phyloP scores from a whole-genome alignment of 1,140 invertebrate genomes.

The Ceratosolen solmsi region DNA sequence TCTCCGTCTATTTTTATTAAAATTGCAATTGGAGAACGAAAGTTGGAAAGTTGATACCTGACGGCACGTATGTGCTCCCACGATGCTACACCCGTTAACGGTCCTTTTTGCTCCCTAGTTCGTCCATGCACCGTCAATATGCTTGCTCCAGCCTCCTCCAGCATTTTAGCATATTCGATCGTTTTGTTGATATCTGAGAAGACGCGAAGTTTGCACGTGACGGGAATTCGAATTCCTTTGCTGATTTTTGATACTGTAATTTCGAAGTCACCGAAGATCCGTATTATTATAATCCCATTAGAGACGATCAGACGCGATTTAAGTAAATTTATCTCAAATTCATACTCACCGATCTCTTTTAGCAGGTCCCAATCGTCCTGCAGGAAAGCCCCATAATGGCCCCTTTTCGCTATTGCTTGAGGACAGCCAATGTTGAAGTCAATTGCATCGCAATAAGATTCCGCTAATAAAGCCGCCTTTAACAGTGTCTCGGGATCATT shows the following conservation, averaged over 20 bases:
- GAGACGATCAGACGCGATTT: too few relatives aligned
- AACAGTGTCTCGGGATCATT: constrained; percentile 93
- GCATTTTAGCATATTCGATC: constrained; percentile 93
- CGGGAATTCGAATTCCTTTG: constrained; percentile 83
- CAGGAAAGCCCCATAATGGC: constrained; percentile 91
- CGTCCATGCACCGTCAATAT: constrained; percentile 96
- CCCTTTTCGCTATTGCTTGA: constrained; percentile 93
- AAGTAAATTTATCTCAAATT: too few relatives aligned
- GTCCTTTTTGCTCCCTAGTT: constrained; percentile 96
- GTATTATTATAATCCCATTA: too few relatives aligned
- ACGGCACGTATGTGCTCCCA: constrained; percentile 96
- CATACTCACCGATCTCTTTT: constrained; percentile 82
- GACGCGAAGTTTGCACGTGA: constrained; percentile 96
- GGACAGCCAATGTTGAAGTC: constrained; percentile 99
- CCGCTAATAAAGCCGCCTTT: constrained; percentile 89
- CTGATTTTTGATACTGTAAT: constrained; percentile 69
- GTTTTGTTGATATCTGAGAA: constrained; percentile 92
- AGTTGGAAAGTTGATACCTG: constrained; percentile 76
- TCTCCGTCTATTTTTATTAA: too few relatives aligned
- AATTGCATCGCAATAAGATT: constrained; percentile 93
- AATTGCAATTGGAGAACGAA: too few relatives aligned
- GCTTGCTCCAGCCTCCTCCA: constrained; percentile 93
- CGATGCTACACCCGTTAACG: constrained; percentile 92
- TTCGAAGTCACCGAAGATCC: too few relatives aligned
- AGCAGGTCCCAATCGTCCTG: constrained; percentile 96